A percentile compares a stretch with the other conserved stretches of the same genome.
These are phyloP conservation scores for Dipodomys merriami DNA, from an alignment of 2,113 vertebrate genomes.

Conservation along the genomic window DNA sequence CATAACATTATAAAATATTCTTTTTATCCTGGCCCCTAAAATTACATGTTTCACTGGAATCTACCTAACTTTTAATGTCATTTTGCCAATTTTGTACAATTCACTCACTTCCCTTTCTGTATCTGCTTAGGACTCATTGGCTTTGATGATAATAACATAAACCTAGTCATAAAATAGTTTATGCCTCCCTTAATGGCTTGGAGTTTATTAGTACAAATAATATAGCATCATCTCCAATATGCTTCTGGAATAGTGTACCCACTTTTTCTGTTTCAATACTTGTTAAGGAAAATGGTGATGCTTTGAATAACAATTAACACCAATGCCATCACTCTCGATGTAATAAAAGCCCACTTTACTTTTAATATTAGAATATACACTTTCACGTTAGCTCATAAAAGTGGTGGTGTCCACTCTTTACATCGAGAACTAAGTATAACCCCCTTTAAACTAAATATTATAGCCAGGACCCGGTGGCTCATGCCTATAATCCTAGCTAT, in stretches of 20 bases:
- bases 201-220: constrained; percentile 20
- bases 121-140: neutral
- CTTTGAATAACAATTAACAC: neutral
- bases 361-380: neutral
- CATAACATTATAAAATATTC: neutral
- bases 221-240: neutral
- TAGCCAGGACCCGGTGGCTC: too few relatives aligned
- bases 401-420: constrained; percentile 2
- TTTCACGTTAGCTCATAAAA: neutral
- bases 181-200: neutral
- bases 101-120: constrained; percentile 5
- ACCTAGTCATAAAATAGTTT: neutral
- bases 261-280: neutral
- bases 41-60: neutral
- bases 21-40: neutral
- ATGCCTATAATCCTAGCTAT: too few relatives aligned
- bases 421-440: neutral
- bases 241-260: neutral
- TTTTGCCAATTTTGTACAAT: neutral
- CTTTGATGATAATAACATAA: neutral
- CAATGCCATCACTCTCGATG: neutral
- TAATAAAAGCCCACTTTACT: neutral
- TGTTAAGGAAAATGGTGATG: neutral
- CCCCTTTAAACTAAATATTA: neutral
- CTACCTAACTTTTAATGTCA: neutral